phyloP scores from a whole-genome alignment of 2,113 vertebrate species.

The Microtus pennsylvanicus region DNA sequence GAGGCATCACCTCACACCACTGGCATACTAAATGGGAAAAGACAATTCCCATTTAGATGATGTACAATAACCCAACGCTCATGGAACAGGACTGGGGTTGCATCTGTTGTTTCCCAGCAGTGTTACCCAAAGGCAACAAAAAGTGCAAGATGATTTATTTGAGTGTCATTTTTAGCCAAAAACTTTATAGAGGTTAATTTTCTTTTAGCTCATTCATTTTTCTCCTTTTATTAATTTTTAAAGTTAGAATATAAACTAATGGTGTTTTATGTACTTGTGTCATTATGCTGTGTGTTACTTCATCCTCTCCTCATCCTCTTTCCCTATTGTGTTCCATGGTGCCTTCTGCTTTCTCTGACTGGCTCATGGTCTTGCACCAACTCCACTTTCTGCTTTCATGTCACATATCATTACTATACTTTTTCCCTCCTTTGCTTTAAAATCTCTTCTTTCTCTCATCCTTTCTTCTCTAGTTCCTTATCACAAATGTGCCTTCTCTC shows the following conservation, averaged over 20 bases:
- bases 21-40: background rate
- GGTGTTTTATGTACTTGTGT: background rate
- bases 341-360: background rate
- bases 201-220: background rate
- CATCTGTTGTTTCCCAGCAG: background rate
- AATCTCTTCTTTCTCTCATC: background rate
- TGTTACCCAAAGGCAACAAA: background rate
- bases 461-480: background rate
- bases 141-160: background rate
- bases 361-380: background rate
- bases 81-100: fast-evolving
- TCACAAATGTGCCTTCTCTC: too few relatives aligned
- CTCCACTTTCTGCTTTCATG: background rate
- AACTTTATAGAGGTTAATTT: background rate
- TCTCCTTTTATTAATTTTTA: background rate
- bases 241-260: background rate
- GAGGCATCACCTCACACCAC: background rate
- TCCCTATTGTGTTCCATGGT: background rate
- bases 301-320: background rate
- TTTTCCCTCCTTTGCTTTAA: too few relatives aligned
- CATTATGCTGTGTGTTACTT: too few relatives aligned
- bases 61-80: background rate
- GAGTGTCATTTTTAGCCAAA: background rate
- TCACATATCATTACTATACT: too few relatives aligned
- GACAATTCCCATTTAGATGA: background rate